Base-by-base conservation (phyloP, 2,888 invertebrate species). In the Tetropium fuscum region DNA sequence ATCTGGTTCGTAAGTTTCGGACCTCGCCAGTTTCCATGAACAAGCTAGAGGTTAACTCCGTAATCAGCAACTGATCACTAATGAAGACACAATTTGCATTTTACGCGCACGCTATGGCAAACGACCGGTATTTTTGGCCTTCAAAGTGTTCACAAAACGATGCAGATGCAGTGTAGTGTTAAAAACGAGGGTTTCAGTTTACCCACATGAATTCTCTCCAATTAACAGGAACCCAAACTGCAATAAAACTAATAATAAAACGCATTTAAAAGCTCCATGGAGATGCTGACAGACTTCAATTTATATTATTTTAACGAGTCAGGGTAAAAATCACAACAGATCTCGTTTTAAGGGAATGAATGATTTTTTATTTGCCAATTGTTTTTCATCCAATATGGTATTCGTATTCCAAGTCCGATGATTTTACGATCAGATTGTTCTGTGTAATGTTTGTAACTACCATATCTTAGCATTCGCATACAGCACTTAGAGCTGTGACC, bases 71-170 rank as follows among this genome's bases (percentile, higher is more conserved):
- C 58, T 53, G 68, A 61, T 68, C 68, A 55, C 65, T 73, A 71
- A 73, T 71, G 68, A 73, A 71, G 72, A 70, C 69, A 64, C 68
- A 64, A 71, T 73, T 73, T 73, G 71, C 71, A 73, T 73, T 70
- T 67, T 64, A 60, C 64, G 67, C 67, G 62, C 72, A 71, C 70
- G 70, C 70, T 68, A 71, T 69, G 69, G 72, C 70, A 68, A 72
- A 70, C 58, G 71, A 72, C 71, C 71, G 48, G 25, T 34, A 11
- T 30, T 48, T 48, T 36, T 48, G 48, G 48, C 48, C 48, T 48
- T 48, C 48, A 16, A 27, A 44, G 27, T 22, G n/a, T 44, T 34
- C 20, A 34, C 34, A 20, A 19, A 47, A 34, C 20, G 34, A 27
- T 47, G 20, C 34, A 34, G 34, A 44, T 32, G 19, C 18, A 27